These are phyloP conservation scores for Ptilodon capucinus DNA, from an alignment of 2,888 invertebrate species.

Conservation along the genomic window DNA sequence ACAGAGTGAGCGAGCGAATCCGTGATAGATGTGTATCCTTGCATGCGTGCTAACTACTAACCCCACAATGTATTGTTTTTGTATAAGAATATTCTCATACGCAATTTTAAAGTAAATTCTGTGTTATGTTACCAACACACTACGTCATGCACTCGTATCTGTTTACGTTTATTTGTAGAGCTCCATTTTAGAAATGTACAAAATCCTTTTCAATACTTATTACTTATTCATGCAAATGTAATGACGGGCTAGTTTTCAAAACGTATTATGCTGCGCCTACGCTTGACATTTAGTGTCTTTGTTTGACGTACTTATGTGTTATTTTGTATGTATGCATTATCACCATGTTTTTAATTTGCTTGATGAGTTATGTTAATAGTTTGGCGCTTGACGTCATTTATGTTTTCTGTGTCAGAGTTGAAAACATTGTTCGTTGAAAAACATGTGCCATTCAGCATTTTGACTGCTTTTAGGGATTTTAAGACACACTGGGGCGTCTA, in stretches of 20 bases:
- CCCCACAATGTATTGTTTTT: background rate
- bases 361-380: background rate
- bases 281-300: background rate
- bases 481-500: too few species aligned
- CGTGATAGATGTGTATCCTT: too few species aligned
- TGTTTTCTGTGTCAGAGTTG: background rate
- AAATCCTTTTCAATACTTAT: background rate
- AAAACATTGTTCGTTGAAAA: too few species aligned
- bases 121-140: background rate
- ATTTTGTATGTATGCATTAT: background rate
- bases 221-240: background rate
- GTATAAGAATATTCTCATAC: background rate
- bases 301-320: background rate
- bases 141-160: background rate
- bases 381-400: background rate
- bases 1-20: too few species aligned
- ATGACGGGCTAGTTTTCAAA: background rate
- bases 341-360: background rate
- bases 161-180: background rate
- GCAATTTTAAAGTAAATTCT: background rate
- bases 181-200: background rate
- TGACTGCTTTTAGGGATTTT: too few species aligned
- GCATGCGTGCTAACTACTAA: too few species aligned
- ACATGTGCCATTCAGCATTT: too few species aligned
- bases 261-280: background rate